These are phyloP conservation scores for Leuctra nigra DNA, from an alignment of 2,888 invertebrate species.

Conservation along the genomic window DNA sequence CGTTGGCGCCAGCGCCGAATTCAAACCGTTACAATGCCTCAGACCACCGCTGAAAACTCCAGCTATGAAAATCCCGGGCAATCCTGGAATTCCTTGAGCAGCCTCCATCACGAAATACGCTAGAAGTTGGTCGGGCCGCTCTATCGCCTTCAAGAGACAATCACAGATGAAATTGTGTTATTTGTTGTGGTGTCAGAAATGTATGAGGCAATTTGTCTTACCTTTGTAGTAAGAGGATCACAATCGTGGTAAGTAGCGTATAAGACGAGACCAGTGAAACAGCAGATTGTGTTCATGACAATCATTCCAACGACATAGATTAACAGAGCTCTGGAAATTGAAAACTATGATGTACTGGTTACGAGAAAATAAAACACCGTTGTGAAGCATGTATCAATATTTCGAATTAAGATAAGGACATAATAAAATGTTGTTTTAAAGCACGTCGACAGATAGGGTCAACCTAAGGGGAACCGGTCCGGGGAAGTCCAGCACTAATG, in stretches of 20 bases:
- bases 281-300: conserved; percentile 3
- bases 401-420: too few relatives aligned
- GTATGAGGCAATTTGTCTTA: not conserved
- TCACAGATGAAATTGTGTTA: not conserved
- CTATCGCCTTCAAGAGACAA: not conserved
- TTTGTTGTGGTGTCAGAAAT: not conserved
- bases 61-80: conserved; percentile 12
- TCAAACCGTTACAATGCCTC: too few relatives aligned
- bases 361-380: too few relatives aligned
- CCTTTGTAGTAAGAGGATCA: not conserved
- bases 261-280: conserved; percentile 3
- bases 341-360: too few relatives aligned
- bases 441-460: too few relatives aligned
- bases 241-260: conserved; percentile 4
- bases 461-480: too few relatives aligned
- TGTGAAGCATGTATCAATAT: too few relatives aligned
- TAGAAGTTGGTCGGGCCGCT: conserved; percentile 6
- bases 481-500: too few relatives aligned
- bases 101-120: conserved; percentile 12
- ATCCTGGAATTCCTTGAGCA: conserved; percentile 1
- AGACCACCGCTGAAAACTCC: conserved; percentile 9
- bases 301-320: conserved; percentile 3
- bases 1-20: too few relatives aligned
- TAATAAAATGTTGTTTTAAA: too few relatives aligned
- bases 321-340: not conserved